phyloP scores from a whole-genome alignment of 1,140 invertebrate genomes.

The Medauroidea extradentata region DNA sequence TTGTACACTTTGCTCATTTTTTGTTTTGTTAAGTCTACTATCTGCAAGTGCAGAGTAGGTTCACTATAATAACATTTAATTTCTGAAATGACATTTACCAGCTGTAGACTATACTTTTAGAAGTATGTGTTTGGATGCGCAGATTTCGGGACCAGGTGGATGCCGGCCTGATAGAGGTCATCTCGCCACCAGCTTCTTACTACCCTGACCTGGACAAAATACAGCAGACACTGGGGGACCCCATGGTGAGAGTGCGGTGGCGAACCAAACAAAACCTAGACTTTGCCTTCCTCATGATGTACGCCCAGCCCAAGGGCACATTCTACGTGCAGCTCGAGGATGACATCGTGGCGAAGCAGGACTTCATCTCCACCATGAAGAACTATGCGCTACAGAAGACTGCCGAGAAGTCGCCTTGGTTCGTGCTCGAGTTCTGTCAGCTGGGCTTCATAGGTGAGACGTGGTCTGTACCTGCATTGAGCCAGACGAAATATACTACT shows the following conservation, averaged over 20 bases:
- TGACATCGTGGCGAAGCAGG: conserved; percentile 86
- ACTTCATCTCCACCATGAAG: conserved; percentile 84
- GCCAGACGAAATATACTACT: too few species aligned
- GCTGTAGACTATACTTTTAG: too few species aligned
- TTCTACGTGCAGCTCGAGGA: conserved; percentile 92
- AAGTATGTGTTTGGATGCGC: too few species aligned
- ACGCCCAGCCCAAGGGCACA: conserved; percentile 74
- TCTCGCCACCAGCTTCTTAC: conserved; percentile 78
- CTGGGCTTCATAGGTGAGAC: conserved; percentile 82
- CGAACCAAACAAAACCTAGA: conserved; percentile 96
- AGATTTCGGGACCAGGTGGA: conserved; percentile 75
- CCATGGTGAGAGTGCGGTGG: conserved; percentile 86
- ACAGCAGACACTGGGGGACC: conserved; percentile 78
- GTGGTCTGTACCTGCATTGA: too few species aligned
- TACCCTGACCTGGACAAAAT: conserved; percentile 84
- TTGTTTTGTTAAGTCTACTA: too few species aligned
- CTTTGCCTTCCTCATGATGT: conserved; percentile 94
- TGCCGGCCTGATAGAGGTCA: conserved; percentile 81
- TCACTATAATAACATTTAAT: too few species aligned
- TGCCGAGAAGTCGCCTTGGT: conserved; percentile 68
- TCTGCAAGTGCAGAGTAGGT: too few species aligned
- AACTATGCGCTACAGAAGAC: conserved; percentile 79
- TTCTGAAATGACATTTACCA: too few species aligned
- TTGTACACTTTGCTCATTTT: too few species aligned
- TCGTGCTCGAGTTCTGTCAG: conserved; percentile 91